phyloP scores from a whole-genome alignment of 2,113 vertebrate species.

The Cyphomyrus plagiostoma region DNA sequence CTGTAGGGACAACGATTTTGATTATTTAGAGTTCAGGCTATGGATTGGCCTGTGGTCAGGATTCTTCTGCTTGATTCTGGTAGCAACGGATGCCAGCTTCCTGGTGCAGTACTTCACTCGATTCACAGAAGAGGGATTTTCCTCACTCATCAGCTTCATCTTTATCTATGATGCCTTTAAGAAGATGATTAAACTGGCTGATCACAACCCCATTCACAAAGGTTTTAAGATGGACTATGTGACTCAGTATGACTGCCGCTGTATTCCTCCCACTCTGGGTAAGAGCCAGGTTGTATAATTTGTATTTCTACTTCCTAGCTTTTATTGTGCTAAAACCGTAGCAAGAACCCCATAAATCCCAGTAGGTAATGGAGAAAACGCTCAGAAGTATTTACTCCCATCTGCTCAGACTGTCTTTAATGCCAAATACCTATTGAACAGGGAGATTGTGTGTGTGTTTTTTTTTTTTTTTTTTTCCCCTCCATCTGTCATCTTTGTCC shows the following conservation, averaged over 20 bases:
- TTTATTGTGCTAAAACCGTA: neutral
- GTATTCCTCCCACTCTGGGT: slow-evolving; percentile 55
- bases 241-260: slow-evolving; percentile 77
- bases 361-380: neutral
- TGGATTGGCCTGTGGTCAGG: slow-evolving; percentile 97
- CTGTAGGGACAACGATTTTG: slow-evolving; percentile 78
- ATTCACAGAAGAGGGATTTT: slow-evolving; percentile 94
- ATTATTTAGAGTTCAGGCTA: slow-evolving; percentile 94
- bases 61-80: slow-evolving; percentile 79
- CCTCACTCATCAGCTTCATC: slow-evolving; percentile 95
- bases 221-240: slow-evolving; percentile 65
- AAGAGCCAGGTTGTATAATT: neutral
- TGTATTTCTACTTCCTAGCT: neutral
- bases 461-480: too few relatives aligned
- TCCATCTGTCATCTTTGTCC: neutral
- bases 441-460: neutral
- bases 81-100: slow-evolving; percentile 89
- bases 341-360: neutral
- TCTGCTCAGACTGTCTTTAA: neutral
- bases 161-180: slow-evolving; percentile 98
- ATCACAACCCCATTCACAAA: slow-evolving; percentile 80
- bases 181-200: slow-evolving; percentile 90
- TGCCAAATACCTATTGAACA: neutral
- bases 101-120: slow-evolving; percentile 95
- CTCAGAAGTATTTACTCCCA: neutral